Evolutionary conservation across 2,113 vertebrate genomes (phyloP).

Genomic region (Tyrannus savana): DNA sequence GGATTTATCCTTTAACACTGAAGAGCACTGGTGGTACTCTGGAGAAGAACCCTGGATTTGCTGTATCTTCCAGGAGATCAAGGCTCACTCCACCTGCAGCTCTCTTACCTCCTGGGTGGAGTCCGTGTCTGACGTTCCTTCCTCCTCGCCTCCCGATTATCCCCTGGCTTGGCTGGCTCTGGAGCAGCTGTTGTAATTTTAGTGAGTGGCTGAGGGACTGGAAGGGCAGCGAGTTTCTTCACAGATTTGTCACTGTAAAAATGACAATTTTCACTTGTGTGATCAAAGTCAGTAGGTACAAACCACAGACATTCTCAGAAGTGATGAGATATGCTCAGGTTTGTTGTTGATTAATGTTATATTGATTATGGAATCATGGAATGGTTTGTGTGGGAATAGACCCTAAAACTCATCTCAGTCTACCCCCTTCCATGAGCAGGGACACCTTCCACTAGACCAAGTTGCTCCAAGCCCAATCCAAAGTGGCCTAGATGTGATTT

Average conservation of each 20-base stretch:
- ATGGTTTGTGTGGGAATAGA: neutral
- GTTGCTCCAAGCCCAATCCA: neutral
- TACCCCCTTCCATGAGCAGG: neutral
- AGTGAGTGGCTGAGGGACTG: slow-evolving; percentile 69
- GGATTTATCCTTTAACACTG: neutral
- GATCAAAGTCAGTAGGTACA: rapidly evolving
- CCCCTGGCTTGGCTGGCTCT: slow-evolving; percentile 82
- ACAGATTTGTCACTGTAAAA: slow-evolving; percentile 82
- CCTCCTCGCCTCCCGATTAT: slow-evolving; percentile 83
- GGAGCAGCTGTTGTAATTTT: slow-evolving; percentile 74
- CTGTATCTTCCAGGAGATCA: neutral
- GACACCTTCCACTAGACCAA: neutral
- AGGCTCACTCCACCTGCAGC: neutral
- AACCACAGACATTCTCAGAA: neutral
- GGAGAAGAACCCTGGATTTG: neutral
- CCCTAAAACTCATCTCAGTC: neutral
- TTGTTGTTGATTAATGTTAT: rapidly evolving
- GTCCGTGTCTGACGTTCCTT: slow-evolving; percentile 86
- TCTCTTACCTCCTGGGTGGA: slow-evolving; percentile 85
- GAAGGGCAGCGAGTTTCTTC: slow-evolving; percentile 85
- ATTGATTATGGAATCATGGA: neutral
- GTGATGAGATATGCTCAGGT: rapidly evolving
- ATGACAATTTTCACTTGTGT: rapidly evolving
- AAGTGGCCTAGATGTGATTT: neutral
- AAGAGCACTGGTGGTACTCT: neutral